A percentile compares a stretch with the other conserved stretches of the same genome.
Conservation (phyloP, 2,888 invertebrate genomes). For the Caradrina kadenii region DNA sequence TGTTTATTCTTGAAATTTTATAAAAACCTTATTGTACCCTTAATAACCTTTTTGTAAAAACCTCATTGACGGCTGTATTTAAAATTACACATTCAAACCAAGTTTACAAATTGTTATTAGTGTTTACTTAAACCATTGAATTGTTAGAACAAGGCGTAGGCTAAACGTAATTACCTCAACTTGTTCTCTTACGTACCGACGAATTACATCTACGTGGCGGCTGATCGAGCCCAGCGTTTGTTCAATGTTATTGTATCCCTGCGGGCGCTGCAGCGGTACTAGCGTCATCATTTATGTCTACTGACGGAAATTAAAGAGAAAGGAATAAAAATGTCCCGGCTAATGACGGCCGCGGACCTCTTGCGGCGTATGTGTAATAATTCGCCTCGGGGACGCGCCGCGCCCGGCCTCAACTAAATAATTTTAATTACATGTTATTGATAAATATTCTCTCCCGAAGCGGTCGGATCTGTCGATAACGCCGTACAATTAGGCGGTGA, state of each 20-base stretch:
- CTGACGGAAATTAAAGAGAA: constrained; percentile 89
- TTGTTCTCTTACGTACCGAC: constrained; percentile 4
- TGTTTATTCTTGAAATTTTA: too few species aligned
- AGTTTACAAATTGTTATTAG: constrained; percentile 4
- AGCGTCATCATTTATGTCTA: constrained; percentile 87
- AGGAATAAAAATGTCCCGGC: constrained; percentile 88
- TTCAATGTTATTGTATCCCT: constrained; percentile 72
- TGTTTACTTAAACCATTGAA: constrained; percentile 14
- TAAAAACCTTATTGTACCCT: not conserved
- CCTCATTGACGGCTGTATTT: not conserved
- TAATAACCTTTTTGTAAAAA: not conserved
- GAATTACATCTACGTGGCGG: constrained; percentile 44
- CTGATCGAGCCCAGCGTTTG: constrained; percentile 41
- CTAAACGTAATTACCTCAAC: constrained; percentile 3
- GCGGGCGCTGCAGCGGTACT: constrained; percentile 82
- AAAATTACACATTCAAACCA: constrained; percentile 2
- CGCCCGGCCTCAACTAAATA: constrained; percentile 82
- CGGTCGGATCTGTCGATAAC: constrained; percentile 86
- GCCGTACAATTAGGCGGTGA: constrained; percentile 87
- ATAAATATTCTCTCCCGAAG: constrained; percentile 87
- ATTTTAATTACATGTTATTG: constrained; percentile 91
- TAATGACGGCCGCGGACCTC: constrained; percentile 87
- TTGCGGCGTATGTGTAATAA: constrained; percentile 88
- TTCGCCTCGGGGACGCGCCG: constrained; percentile 82
- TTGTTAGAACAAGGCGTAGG: constrained; percentile 15